phyloP scores from a whole-genome alignment of 2,888 invertebrate genomes.

The Calameuta idolon region DNA sequence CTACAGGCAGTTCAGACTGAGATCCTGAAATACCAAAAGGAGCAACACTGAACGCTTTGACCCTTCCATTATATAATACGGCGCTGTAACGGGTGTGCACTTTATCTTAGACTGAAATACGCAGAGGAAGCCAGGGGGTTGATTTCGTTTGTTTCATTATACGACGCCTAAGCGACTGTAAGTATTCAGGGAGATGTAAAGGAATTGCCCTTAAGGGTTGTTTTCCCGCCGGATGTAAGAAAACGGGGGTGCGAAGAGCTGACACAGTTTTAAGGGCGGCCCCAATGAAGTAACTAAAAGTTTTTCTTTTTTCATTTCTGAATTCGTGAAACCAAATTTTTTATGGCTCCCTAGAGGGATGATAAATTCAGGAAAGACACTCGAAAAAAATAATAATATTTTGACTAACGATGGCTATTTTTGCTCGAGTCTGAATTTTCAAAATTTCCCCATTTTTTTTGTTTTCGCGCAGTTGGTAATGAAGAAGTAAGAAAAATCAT shows the following conservation, averaged over 20 bases:
- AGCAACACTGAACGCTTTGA: neutral
- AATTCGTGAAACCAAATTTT: neutral
- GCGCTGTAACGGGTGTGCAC: neutral
- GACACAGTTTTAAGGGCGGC: neutral
- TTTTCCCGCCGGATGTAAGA: conserved; percentile 2
- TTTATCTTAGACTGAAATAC: neutral
- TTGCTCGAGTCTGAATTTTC: neutral
- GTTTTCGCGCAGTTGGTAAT: neutral
- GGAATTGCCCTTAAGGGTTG: conserved; percentile 2
- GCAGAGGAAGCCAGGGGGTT: neutral
- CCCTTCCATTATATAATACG: neutral
- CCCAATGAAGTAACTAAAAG: neutral
- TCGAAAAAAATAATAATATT: neutral
- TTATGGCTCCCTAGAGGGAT: too few species aligned
- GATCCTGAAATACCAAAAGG: neutral
- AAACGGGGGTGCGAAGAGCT: neutral
- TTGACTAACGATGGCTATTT: neutral
- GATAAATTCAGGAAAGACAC: neutral
- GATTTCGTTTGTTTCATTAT: neutral
- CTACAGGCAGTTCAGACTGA: neutral
- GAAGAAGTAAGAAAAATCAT: neutral
- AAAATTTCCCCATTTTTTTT: neutral
- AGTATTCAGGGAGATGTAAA: neutral
- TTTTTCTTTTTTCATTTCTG: neutral
- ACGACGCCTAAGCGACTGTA: neutral